Conservation (phyloP, 2,888 invertebrate genomes). For the Agonopterix alstromeriana region DNA sequence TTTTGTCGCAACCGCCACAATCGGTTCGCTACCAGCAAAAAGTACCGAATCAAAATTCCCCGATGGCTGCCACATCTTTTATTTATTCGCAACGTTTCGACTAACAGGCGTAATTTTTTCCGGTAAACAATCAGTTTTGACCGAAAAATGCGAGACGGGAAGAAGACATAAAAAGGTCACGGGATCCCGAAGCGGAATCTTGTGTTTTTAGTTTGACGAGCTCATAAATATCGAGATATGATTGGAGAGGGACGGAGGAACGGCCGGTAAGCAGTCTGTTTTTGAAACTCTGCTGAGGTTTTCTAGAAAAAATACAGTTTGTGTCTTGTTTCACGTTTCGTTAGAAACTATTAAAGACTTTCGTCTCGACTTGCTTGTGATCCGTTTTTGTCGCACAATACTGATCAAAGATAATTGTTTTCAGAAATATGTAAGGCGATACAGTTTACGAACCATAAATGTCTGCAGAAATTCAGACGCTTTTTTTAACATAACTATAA, state of each 20-base stretch:
- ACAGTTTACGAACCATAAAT: no score
- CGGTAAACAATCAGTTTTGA: conserved; percentile 75
- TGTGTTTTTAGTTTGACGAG: conserved; percentile 9
- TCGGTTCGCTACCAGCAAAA: conserved; percentile 50
- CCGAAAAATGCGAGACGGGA: conserved; percentile 69
- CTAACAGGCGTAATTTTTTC: conserved; percentile 76
- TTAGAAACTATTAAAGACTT: neutral
- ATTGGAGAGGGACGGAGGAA: conserved; percentile 34
- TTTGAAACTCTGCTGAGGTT: conserved; percentile 11
- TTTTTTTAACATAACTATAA: no score
- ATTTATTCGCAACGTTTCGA: conserved; percentile 64
- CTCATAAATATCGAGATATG: conserved; percentile 65
- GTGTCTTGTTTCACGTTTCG: conserved; percentile 4
- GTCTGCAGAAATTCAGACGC: no score
- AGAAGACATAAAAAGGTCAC: conserved; percentile 64
- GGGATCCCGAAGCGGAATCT: conserved; percentile 38
- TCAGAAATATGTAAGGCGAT: no score
- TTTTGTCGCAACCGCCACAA: conserved; percentile 51
- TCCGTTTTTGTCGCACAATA: neutral
- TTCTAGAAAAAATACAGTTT: conserved; percentile 6
- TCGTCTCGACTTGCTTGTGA: neutral
- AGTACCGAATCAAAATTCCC: conserved; percentile 72
- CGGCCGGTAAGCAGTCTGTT: conserved; percentile 14
- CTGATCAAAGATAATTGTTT: neutral
- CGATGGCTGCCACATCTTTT: conserved; percentile 58